Evolutionary conservation across 2,888 invertebrate species (phyloP), one percentile per base, ranked within the genome.

Genomic region (Rhorus exstirpatorius): DNA sequence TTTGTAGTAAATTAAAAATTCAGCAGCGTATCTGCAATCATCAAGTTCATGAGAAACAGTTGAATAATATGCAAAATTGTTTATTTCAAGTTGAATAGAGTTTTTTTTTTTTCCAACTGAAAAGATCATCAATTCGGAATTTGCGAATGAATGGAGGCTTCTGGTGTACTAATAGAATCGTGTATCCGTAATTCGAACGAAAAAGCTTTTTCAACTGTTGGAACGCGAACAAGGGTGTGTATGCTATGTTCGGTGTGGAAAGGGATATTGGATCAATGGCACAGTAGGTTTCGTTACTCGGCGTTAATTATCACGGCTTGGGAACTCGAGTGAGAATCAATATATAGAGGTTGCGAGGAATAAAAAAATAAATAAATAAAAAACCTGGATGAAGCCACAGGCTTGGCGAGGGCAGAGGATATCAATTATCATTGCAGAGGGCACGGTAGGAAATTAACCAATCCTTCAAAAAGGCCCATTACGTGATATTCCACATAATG

Each of bases 371-470:
- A 41, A n/a, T 24, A 14, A 38, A 68, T 8, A 38, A 21, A 68
- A 21, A 53, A 38, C 31, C 61, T 77, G n/a, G 60, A 35, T 21
- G 26, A 67, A 24, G 21, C n/a, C 38, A 67, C 24, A 19, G 19
- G 24, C 51, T 31, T 74, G 14, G 26, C 12, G 51, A 8, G 24
- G 31, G 21, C 0, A n/a, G 31, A 58, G 38, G 63, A 72, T 81
- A 76, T 71, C n/a, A n/a, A 76, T 68, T 60, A 46, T 60, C 24
- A 3, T 53, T 51, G 60, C 19, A 55, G 51, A 68, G 81, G 77
- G 77, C 53, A 77, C 67, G 81, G 77, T 81, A 71, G 77, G 67
- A 72, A 81, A 68, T 81, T 44, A 61, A 17, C 67, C 53, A 61
- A 67, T 46, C 61, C 76, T 72, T 72, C n/a, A n/a, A 8, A 67